Evolutionary conservation across 2,888 invertebrate species (phyloP), one percentile per base, ranked within the genome.

Genomic region (Dioctria rufipes): DNA sequence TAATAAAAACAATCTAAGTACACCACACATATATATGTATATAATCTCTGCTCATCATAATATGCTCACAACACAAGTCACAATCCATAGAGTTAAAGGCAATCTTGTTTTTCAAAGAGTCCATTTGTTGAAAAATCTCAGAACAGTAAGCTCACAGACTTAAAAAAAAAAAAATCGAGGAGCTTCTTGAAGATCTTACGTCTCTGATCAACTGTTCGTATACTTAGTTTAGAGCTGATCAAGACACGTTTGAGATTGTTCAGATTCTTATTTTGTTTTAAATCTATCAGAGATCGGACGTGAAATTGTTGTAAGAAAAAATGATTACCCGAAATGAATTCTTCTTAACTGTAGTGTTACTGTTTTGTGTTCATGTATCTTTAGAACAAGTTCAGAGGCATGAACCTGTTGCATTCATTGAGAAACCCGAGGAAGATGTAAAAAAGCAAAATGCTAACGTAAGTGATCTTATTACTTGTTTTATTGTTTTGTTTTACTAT

Each of bases 361-460:
- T 67, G n/a, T 46, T 60, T 46, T 60, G 11, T 6, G 42, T 43
- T 46, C 43, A 69, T 9, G 3, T 79, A 25, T 40, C 9, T 51
- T 5, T 58, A 40, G 40, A 4, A 54, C 71, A 71, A 54, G 40
- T 40, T n/a, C 54, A 54, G 11, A 46, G 8, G 8, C 46, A 46
- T 46, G 46, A 46, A 8, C 54, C 54, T 11, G 54, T 87, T 37
- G 85, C 84, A 11, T 88, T 82, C 80, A 86, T 85, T 8, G 88
- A 88, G 85, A 83, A 84, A 6, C 83, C 81, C 13, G 85, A 85
- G 66, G 81, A 85, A 69, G 86, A 87, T 85, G 85, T 85, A 83
- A 84, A 83, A 40, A 87, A 86, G 84, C 83, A 84, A 6, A 88
- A 88, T 84, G 82, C 86, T 39, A 84, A 81, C 80, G 88, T 88